Evolutionary conservation across 64 coral and sea anemone species (phyloP).

Genomic region (Acropora tenuis): DNA sequence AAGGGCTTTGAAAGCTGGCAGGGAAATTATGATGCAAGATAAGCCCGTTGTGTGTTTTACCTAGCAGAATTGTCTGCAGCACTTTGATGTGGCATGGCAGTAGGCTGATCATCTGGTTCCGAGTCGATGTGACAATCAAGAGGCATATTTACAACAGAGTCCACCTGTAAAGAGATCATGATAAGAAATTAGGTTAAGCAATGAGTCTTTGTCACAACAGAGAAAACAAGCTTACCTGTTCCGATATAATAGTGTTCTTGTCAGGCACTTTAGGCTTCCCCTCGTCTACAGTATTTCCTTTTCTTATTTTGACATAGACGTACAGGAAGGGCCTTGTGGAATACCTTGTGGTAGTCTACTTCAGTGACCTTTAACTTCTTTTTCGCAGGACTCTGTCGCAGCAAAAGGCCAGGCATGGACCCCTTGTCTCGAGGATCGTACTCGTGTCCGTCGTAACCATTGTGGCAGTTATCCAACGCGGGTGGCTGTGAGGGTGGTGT

Average conservation of each 20-base stretch:
- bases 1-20: not conserved
- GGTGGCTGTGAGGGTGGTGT: slow-evolving; percentile 10
- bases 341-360: slow-evolving; percentile 19
- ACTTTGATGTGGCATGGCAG: not conserved
- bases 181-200: not conserved
- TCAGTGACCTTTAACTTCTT: slow-evolving; percentile 9
- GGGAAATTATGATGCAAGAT: too few species aligned
- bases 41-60: not conserved
- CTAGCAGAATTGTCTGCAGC: not conserved
- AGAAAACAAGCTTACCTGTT: not conserved
- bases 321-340: slow-evolving; percentile 44
- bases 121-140: slow-evolving; percentile 1
- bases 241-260: too few species aligned
- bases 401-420: not conserved
- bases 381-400: slow-evolving; percentile 25
- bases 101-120: not conserved
- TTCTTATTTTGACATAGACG: slow-evolving; percentile 1
- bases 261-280: too few species aligned
- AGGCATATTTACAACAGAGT: slow-evolving; percentile 19
- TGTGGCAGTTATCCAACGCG: not conserved
- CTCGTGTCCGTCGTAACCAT: not conserved
- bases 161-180: not conserved
- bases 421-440: not conserved
- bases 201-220: not conserved
- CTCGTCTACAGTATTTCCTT: too few species aligned